Evolutionary conservation across 2,888 invertebrate genomes (phyloP).

Genomic region (Stenolophus ochropezus): DNA sequence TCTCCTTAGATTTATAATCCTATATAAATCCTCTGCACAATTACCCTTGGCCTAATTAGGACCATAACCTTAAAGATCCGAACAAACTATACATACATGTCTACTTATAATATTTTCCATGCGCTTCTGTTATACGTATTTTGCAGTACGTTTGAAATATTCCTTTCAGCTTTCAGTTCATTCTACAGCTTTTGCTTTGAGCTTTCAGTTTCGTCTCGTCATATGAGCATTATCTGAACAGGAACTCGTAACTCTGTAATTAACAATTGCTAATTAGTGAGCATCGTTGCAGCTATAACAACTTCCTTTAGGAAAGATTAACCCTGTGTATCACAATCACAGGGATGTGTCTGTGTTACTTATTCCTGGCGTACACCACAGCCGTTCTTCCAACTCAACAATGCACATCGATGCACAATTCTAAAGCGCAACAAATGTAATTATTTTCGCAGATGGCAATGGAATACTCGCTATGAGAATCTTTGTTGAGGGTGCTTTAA

Average conservation of each 20-base stretch:
- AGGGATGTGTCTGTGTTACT: neutral
- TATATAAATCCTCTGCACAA: no score
- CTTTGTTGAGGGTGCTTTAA: neutral
- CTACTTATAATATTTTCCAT: no score
- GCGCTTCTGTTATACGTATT: no score
- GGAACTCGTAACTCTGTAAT: constrained; percentile 2
- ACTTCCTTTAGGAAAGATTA: constrained; percentile 25
- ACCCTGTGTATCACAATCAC: constrained; percentile 6
- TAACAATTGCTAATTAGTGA: constrained; percentile 35
- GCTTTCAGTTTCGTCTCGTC: neutral
- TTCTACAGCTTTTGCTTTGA: neutral
- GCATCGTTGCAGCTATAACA: constrained; percentile 22
- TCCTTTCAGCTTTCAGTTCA: neutral
- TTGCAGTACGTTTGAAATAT: neutral
- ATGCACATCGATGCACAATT: neutral
- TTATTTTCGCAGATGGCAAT: neutral
- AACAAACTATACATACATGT: no score
- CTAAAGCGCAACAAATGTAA: neutral
- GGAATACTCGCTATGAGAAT: neutral
- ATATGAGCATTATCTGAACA: neutral
- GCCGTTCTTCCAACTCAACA: neutral
- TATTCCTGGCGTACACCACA: neutral
- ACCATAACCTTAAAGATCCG: no score
- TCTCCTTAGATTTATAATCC: no score
- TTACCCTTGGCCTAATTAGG: no score